A percentile compares a stretch with the other conserved stretches of the same genome.
Conservation (phyloP, 2,888 invertebrate genomes). For the Pseudoips prasinana region DNA sequence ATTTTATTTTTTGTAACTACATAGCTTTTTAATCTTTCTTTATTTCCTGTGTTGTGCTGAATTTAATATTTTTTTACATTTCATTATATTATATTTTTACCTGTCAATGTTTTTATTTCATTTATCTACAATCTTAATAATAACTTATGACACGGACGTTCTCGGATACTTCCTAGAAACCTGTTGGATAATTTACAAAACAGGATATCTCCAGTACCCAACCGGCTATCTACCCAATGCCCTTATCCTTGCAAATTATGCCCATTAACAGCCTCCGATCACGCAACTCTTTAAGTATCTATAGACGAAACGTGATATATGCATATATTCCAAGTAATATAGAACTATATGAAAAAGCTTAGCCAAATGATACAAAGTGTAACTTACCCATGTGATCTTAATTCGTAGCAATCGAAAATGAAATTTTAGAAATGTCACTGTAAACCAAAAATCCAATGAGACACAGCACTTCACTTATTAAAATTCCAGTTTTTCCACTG, state of each 20-base stretch:
- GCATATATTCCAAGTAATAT: no score
- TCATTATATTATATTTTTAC: no score
- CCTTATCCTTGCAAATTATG: slow-evolving; percentile 31
- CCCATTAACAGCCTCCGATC: slow-evolving; percentile 22
- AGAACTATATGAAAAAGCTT: no score
- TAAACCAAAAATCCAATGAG: slow-evolving; percentile 26
- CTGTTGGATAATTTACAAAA: slow-evolving; percentile 40
- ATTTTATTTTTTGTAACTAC: no score
- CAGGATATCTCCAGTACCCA: slow-evolving; percentile 31
- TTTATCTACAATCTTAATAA: no score
- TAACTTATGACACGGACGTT: slow-evolving; percentile 7
- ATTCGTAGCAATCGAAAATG: slow-evolving; percentile 23
- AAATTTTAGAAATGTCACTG: slow-evolving; percentile 31
- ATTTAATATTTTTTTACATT: no score
- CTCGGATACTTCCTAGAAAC: slow-evolving; percentile 43
- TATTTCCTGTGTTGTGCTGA: no score
- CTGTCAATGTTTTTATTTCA: no score
- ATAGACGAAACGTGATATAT: no score
- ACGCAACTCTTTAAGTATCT: slow-evolving; percentile 25
- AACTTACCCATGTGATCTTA: slow-evolving; percentile 33
- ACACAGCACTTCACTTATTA: slow-evolving; percentile 39
- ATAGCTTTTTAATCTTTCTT: no score
- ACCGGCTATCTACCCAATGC: slow-evolving; percentile 32
- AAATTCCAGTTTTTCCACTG: slow-evolving; percentile 25
- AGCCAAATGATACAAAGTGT: slow-evolving; percentile 24